Evolutionary conservation across 2,113 vertebrate genomes (phyloP).

Genomic region (Coreoperca whiteheadi): DNA sequence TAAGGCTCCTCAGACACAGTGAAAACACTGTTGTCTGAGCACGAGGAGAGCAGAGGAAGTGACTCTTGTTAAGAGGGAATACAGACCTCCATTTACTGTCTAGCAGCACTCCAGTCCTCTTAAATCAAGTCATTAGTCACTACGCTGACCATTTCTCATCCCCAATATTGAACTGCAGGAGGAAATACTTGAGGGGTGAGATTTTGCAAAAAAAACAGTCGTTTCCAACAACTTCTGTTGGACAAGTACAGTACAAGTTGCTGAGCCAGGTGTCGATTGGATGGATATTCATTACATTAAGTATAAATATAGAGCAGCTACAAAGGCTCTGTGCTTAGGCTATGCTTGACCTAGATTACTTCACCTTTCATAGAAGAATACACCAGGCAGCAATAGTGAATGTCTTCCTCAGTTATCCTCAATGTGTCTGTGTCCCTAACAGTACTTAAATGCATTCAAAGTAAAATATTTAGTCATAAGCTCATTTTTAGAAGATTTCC

Average conservation of each 20-base stretch:
- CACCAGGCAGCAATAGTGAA: conserved; percentile 19
- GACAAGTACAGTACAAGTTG: conserved; percentile 5
- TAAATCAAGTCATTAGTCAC: conserved; percentile 48
- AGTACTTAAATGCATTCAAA: conserved; percentile 20
- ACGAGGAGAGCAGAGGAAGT: conserved; percentile 53
- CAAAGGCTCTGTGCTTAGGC: conserved; percentile 42
- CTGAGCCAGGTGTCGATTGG: conserved; percentile 39
- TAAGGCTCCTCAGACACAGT: conserved; percentile 34
- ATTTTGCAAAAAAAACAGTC: background rate
- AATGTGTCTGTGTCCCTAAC: conserved; percentile 17
- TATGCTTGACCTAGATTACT: conserved; percentile 64
- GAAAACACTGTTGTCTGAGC: conserved; percentile 52
- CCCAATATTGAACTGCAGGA: conserved; percentile 13
- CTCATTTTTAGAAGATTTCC: conserved; percentile 20
- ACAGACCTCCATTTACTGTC: conserved; percentile 60
- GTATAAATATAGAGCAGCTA: conserved; percentile 58
- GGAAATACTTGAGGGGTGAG: conserved; percentile 26
- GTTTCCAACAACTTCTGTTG: background rate
- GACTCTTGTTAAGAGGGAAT: conserved; percentile 63
- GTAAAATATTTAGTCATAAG: conserved; percentile 17
- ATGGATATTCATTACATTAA: conserved; percentile 38
- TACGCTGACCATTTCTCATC: conserved; percentile 38
- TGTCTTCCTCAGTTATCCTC: conserved; percentile 8
- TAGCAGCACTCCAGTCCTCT: conserved; percentile 41
- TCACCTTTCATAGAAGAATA: conserved; percentile 58